Evolutionary conservation across 2,113 vertebrate genomes (phyloP), one percentile per base, ranked within the genome.

Genomic region (Caretta caretta): DNA sequence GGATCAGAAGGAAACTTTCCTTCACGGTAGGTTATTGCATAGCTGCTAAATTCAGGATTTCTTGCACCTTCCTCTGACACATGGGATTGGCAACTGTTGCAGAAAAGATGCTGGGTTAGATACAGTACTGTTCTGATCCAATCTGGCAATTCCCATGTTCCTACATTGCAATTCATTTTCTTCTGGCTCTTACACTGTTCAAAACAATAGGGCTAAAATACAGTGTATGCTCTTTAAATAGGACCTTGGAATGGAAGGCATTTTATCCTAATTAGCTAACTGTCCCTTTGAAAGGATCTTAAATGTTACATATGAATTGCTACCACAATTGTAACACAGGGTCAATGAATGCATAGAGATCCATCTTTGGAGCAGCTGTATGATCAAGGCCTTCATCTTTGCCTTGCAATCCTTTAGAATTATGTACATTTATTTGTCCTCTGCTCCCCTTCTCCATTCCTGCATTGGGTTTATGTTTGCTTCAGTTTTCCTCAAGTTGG

Each of bases 311-410:
- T 51, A 59, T 59, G 5, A 53, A 54, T 22, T 31, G 50, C 80
- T 89, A 1, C 85, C 65, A 0, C 9, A 57, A 46, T 0, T 0
- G 54, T 54, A 48, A 35, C 78, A 20, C 1, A 42, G 87, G 72
- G 14, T 90, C 20, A 65, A 7, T n/a, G 62, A 35, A 19, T 69
- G 62, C 62, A 69, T 8, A 69, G 62, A n/a, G 11, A 42, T 76
- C 72, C 38, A 27, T 76, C 38, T 76, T 46, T 25, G 42, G 72
- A 46, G 10, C 5, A 76, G 72, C 42, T 76, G 42, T 76, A 76
- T 76, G 38, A 75, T 46, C 72, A 76, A 27, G 72, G 11, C 78
- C 78, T 83, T 72, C 90, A 84, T 85, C 3, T 72, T 19, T 25
- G 17, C 79, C 50, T 75, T 51, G 57, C 46, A 78, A 79, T 82